These are phyloP conservation scores for Thumatha senex DNA, from an alignment of 2,888 invertebrate species.

Conservation along the genomic window DNA sequence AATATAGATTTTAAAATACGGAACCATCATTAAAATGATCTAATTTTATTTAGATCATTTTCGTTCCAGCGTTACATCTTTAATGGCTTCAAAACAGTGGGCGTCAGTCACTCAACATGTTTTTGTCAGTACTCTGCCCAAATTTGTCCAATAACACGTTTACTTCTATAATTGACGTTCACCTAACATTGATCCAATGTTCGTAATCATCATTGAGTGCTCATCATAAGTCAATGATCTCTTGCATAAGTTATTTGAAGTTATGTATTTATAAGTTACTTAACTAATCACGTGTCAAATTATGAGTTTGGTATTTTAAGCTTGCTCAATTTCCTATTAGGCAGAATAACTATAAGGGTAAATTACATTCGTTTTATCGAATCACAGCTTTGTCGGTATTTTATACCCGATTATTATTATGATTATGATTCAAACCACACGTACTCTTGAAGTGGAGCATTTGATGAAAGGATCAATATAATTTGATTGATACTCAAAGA, in stretches of 20 bases:
- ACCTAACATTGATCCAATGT: slow-evolving; percentile 24
- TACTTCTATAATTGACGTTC: slow-evolving; percentile 54
- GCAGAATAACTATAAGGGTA: slow-evolving; percentile 7
- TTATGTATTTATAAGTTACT: slow-evolving; percentile 9
- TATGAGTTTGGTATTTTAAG: too few relatives aligned
- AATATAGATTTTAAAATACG: background rate
- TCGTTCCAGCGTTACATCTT: slow-evolving; percentile 17
- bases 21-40: background rate
- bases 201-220: slow-evolving; percentile 49
- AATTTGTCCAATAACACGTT: slow-evolving; percentile 44
- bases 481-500: too few relatives aligned
- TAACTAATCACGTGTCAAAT: slow-evolving; percentile 36
- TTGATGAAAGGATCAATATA: too few relatives aligned
- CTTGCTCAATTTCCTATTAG: slow-evolving; percentile 26
- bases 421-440: too few relatives aligned
- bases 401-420: too few relatives aligned
- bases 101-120: slow-evolving; percentile 33
- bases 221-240: slow-evolving; percentile 60
- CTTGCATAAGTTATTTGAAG: slow-evolving; percentile 18
- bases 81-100: slow-evolving; percentile 30
- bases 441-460: too few relatives aligned
- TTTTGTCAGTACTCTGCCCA: slow-evolving; percentile 20
- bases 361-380: too few relatives aligned
- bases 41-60: slow-evolving; percentile 7
- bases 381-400: too few relatives aligned